Percentiles rank a stretch among this genome's conserved stretches.
Evolutionary conservation across 2,113 vertebrate genomes (phyloP).

Genomic region (Vidua macroura): DNA sequence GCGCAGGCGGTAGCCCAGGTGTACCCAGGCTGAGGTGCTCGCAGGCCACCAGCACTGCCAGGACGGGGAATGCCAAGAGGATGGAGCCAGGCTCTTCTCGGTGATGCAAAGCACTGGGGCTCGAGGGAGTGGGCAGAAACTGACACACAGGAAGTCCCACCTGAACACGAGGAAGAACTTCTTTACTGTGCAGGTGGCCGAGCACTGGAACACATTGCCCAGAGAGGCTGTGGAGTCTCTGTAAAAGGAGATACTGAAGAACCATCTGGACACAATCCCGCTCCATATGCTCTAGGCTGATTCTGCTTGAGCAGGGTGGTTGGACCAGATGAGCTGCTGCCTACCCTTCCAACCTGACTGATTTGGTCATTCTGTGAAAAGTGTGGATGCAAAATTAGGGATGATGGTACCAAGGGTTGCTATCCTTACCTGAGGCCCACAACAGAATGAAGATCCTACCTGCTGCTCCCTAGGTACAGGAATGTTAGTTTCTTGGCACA

Average conservation of each 20-base stretch:
- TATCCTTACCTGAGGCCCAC: fast-evolving
- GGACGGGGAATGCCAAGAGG: too few relatives aligned
- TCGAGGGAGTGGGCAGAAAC: not conserved
- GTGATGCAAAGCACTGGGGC: not conserved
- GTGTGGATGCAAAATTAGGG: too few relatives aligned
- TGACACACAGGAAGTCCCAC: not conserved
- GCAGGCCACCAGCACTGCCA: not conserved
- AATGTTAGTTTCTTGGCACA: fast-evolving
- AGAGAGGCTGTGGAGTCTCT: not conserved
- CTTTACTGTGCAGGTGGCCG: fast-evolving
- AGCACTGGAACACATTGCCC: not conserved
- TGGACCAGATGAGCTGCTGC: not conserved
- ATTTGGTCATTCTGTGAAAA: not conserved
- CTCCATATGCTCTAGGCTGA: not conserved
- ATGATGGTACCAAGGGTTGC: not conserved
- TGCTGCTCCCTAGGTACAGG: not conserved
- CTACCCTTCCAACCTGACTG: not conserved
- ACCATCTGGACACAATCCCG: too few relatives aligned
- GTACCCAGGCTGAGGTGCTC: not conserved
- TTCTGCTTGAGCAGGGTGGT: not conserved
- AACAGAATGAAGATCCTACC: not conserved
- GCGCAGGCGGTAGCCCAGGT: not conserved
- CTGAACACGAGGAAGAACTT: not conserved
- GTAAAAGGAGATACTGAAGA: not conserved
- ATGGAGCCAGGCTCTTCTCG: not conserved